Evolutionary conservation across 2,888 invertebrate genomes (phyloP), one percentile per base, ranked within the genome.

Genomic region (Strigamia transsilvanica): DNA sequence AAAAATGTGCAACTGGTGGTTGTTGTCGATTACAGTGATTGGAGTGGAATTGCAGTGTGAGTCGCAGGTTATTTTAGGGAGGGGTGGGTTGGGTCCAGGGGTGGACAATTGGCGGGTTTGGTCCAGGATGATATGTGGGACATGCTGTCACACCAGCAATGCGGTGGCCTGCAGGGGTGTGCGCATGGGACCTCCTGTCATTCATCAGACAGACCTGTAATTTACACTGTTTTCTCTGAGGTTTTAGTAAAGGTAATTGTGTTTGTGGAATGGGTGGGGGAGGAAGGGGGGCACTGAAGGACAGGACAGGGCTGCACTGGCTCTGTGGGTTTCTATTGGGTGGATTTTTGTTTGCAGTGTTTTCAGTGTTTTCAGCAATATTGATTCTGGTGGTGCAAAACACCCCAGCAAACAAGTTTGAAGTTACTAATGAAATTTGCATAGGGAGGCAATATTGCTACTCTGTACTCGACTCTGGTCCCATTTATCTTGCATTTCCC

Each of bases 401-500:
- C 32, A 73, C 73, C 73, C 32, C 27, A 3, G 27, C 32, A 73
- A 73, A 73, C 73, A 73, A 73, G 27, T 73, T 73, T 73, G 73
- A 73, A 73, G 73, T 73, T 73, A 27, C 73, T 73, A 73, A 73
- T 73, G 73, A 73, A 73, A 73, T 73, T 73, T 73, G 73, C 73
- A 73, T 73, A 73, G 73, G 73, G 73, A 73, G 73, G 73, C 73
- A 73, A 73, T 73, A 73, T 73, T 73, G 73, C 73, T 73, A 73
- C 73, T 73, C 73, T 73, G 73, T 73, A 73, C 73, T 73, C 73
- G 73, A 73, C 73, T 73, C 73, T 73, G n/a, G 73, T 73, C 73
- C 73, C 73, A 73, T 73, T 73, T 73, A 73, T 73, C 73, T 73
- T 73, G 73, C 73, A 73, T 73, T 73, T 73, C 73, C 73, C 73